Evolutionary conservation across 2,113 vertebrate genomes (phyloP), one percentile per base, ranked within the genome.

Genomic region (Seriola rivoliana): DNA sequence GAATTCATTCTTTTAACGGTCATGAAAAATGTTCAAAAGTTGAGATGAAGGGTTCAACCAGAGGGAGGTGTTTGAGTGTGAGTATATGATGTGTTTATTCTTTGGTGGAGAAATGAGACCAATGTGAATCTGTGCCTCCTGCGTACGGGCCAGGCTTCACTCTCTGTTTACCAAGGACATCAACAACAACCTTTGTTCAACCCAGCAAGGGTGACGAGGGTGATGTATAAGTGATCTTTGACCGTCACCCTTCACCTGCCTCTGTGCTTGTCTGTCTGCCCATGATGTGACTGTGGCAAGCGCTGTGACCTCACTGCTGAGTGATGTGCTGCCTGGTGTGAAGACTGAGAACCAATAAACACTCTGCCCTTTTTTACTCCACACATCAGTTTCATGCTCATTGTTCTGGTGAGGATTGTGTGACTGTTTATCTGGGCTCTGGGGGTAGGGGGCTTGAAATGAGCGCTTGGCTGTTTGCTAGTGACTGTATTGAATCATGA

Each of bases 221-320:
- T 57, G 68, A 69, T 65, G 48, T 75, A 21, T 71, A 77, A 48
- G 68, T 78, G 70, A 75, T 71, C 79, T 75, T 76, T 82, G 77
- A 88, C 34, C 80, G n/a, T 70, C 46, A 19, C 81, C 81, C 62
- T 83, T 78, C 70, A 78, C 62, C 68, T 78, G 62, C 32, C 80
- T 84, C n/a, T 86, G 62, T 68, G 60, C 84, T 84, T 76, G 76
- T 66, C 57, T 68, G 82, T 81, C 74, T 68, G 54, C 71, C 79
- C 58, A 44, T 83, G 79, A 85, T 60, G 42, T 85, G 85, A 80
- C 50, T 85, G 88, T 63, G 23, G 80, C 34, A 54, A 95, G 97
- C 96, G 95, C 96, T 94, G 92, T 98, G 98, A 98, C 94, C 97
- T 98, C 94, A 2, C 0, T 21, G 63, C 58, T 90, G 95, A 97